Evolutionary conservation across 2,888 invertebrate genomes (phyloP).

Genomic region (Thecocarcelia acutangulata): DNA sequence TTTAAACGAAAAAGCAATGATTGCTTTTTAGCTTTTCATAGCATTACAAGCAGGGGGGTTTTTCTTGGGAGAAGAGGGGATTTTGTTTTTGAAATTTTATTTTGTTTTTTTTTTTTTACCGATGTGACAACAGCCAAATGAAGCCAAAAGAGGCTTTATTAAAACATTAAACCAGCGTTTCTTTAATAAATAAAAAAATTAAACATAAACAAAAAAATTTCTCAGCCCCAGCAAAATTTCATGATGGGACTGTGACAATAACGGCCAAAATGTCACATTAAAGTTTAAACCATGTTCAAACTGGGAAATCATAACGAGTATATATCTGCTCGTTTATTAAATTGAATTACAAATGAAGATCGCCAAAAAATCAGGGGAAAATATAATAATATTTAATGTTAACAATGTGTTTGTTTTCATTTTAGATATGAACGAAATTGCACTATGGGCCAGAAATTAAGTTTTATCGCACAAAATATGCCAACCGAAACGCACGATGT

Average conservation of each 20-base stretch:
- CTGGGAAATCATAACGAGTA: slow-evolving; percentile 65
- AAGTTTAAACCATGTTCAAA: slow-evolving; percentile 60
- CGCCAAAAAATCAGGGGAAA: slow-evolving; percentile 48
- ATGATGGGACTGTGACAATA: slow-evolving; percentile 32
- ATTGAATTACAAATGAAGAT: slow-evolving; percentile 70
- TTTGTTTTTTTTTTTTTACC: slow-evolving; percentile 21
- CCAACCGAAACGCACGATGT: no score
- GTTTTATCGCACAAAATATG: neutral
- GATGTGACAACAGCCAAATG: slow-evolving; percentile 40
- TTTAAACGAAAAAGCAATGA: slow-evolving; percentile 36
- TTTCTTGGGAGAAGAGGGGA: no score
- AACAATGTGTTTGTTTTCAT: slow-evolving; percentile 21
- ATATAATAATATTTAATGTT: slow-evolving; percentile 21
- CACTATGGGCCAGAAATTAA: slow-evolving; percentile 19
- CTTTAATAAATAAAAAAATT: slow-evolving; percentile 16
- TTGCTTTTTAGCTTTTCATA: no score
- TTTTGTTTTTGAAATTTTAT: slow-evolving; percentile 16
- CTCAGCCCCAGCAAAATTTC: slow-evolving; percentile 26
- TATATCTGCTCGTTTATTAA: slow-evolving; percentile 36
- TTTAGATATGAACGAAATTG: neutral
- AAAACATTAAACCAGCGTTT: slow-evolving; percentile 43
- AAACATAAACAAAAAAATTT: slow-evolving; percentile 23
- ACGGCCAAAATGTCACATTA: slow-evolving; percentile 69
- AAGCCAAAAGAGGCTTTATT: slow-evolving; percentile 17
- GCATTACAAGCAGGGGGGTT: no score